Conservation (phyloP, 2,113 vertebrate species). For the Corydoras sp. region DNA sequence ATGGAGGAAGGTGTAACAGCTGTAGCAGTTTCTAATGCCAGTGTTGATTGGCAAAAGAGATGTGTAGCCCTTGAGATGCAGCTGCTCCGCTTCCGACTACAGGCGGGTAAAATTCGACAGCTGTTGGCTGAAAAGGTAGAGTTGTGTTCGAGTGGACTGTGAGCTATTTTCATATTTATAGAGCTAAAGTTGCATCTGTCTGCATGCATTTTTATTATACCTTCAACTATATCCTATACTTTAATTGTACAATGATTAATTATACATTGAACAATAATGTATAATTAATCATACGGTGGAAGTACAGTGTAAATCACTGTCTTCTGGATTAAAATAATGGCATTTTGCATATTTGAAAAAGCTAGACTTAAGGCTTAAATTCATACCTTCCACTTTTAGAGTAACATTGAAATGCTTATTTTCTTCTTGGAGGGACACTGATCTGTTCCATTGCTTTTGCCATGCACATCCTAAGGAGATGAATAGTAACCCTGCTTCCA, state of each 20-base stretch:
- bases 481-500: constrained; percentile 1
- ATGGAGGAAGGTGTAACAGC: constrained; percentile 59
- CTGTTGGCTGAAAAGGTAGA: constrained; percentile 83
- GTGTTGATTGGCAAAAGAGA: constrained; percentile 79
- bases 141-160: background rate
- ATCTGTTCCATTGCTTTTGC: constrained; percentile 5
- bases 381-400: background rate
- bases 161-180: background rate
- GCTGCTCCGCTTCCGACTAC: constrained; percentile 81
- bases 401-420: too few relatives aligned
- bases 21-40: constrained; percentile 37
- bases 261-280: too few relatives aligned
- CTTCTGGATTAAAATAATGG: background rate
- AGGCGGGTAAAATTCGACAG: constrained; percentile 82
- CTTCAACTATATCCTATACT: too few relatives aligned
- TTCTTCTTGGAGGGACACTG: background rate
- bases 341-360: background rate
- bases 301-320: background rate
- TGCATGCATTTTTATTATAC: background rate
- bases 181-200: too few relatives aligned
- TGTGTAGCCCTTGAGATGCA: constrained; percentile 78
- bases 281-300: too few relatives aligned
- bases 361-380: background rate
- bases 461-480: background rate
- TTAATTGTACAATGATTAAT: too few relatives aligned